Percentiles rank a stretch among this genome's conserved stretches.
phyloP scores from a whole-genome alignment of 2,797 vertebrate species.

The Labeo calbasu region DNA sequence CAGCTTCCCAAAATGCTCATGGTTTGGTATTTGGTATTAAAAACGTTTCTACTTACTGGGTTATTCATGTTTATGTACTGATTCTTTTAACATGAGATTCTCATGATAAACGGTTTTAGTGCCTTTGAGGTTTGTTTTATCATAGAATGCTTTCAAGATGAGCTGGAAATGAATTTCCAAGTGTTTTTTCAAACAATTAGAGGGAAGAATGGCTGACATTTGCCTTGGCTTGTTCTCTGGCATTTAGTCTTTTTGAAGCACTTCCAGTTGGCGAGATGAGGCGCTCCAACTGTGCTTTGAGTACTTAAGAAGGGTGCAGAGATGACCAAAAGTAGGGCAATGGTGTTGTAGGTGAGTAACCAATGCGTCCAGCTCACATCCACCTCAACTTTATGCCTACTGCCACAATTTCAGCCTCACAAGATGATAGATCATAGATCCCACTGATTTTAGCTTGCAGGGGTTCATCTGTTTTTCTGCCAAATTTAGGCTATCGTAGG shows the following conservation, averaged over 20 bases:
- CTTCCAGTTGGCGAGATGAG: constrained; percentile 63
- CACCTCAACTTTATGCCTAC: constrained; percentile 28
- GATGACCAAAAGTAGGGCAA: constrained; percentile 60
- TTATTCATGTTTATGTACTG: not conserved
- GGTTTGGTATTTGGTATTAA: constrained; percentile 33
- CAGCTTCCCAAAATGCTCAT: constrained; percentile 48
- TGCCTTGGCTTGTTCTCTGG: constrained; percentile 65
- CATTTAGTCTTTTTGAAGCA: constrained; percentile 64
- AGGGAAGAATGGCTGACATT: constrained; percentile 39
- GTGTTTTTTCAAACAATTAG: constrained; percentile 7
- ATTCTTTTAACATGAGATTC: not conserved
- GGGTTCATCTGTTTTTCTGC: not conserved
- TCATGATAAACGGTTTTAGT: not conserved
- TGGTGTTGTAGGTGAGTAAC: constrained; percentile 69
- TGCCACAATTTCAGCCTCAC: not conserved
- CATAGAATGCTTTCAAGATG: constrained; percentile 1
- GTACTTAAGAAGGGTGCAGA: constrained; percentile 62
- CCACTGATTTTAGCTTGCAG: constrained; percentile 12
- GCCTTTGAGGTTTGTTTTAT: constrained; percentile 10
- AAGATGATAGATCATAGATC: not conserved
- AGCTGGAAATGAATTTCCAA: constrained; percentile 22
- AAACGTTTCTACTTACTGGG: not conserved
- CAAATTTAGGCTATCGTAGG: not conserved
- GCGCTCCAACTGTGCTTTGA: constrained; percentile 63
- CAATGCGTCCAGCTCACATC: constrained; percentile 61